A percentile compares a stretch with the other conserved stretches of the same genome.
These are phyloP conservation scores for Congeria kusceri DNA, from an alignment of 2,888 invertebrate genomes.

Conservation along the genomic window DNA sequence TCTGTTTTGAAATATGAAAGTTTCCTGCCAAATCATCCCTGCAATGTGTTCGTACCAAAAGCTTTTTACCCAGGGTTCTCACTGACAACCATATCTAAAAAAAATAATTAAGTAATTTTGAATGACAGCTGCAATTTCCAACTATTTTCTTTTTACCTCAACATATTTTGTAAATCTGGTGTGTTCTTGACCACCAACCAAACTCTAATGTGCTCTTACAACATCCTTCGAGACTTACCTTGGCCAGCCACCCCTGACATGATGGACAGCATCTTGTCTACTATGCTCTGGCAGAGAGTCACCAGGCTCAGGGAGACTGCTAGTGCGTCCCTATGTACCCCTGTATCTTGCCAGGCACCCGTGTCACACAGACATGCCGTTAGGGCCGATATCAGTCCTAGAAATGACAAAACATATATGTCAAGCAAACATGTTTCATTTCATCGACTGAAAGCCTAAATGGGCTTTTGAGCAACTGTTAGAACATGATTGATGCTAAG, in stretches of 20 bases:
- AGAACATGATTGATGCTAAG: background rate
- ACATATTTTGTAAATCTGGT: too few relatives aligned
- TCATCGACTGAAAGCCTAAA: too few relatives aligned
- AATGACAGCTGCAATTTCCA: too few relatives aligned
- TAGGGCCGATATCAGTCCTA: slow-evolving; percentile 62
- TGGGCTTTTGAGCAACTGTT: background rate
- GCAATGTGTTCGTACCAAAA: too few relatives aligned
- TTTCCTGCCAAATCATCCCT: too few relatives aligned
- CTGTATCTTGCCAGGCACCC: slow-evolving; percentile 26
- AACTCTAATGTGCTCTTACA: too few relatives aligned
- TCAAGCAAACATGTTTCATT: background rate
- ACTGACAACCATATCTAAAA: too few relatives aligned
- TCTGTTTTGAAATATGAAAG: too few relatives aligned
- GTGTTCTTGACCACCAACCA: too few relatives aligned
- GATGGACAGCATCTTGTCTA: slow-evolving; percentile 67
- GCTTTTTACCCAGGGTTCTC: too few relatives aligned
- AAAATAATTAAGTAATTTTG: too few relatives aligned
- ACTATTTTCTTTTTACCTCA: too few relatives aligned
- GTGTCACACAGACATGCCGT: slow-evolving; percentile 63
- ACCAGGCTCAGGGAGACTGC: slow-evolving; percentile 48
- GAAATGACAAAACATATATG: background rate
- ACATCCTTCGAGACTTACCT: slow-evolving; percentile 26
- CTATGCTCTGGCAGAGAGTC: slow-evolving; percentile 53
- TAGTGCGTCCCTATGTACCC: slow-evolving; percentile 9
- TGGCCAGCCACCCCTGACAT: slow-evolving; percentile 69